These are phyloP conservation scores for Ormia ochracea DNA, from an alignment of 2,888 invertebrate species.

Conservation along the genomic window DNA sequence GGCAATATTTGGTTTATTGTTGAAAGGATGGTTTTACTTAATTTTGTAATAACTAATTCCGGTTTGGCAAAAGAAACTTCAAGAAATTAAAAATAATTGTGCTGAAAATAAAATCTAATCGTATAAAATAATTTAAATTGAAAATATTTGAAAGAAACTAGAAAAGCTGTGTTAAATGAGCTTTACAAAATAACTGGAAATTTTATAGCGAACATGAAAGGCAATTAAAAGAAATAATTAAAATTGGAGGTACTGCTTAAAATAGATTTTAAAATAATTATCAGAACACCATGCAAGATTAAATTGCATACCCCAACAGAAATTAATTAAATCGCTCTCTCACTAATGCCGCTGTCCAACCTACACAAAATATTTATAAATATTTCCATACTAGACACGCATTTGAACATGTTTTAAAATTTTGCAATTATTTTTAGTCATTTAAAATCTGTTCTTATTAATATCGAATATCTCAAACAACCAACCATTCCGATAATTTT, in stretches of 20 bases:
- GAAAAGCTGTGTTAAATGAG: background rate
- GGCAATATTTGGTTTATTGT: background rate
- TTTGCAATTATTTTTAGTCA: conserved; percentile 50
- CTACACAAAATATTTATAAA: background rate
- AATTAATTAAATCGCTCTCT: background rate
- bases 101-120: conserved; percentile 16
- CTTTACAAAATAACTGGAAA: background rate
- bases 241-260: background rate
- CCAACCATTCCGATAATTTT: background rate
- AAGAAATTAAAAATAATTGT: background rate
- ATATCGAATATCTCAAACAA: conserved; percentile 14
- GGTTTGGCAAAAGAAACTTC: background rate
- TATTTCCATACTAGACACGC: background rate
- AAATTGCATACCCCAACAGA: background rate
- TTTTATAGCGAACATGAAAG: background rate
- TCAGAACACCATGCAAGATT: background rate
- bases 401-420: conserved; percentile 20
- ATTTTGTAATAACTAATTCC: conserved; percentile 44
- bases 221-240: background rate
- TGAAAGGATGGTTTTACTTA: conserved; percentile 42
- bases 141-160: background rate
- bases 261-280: background rate
- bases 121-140: background rate
- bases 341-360: background rate
- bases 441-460: conserved; percentile 43